Conservation (phyloP, 2,888 invertebrate species). For the Xestia ashworthii region DNA sequence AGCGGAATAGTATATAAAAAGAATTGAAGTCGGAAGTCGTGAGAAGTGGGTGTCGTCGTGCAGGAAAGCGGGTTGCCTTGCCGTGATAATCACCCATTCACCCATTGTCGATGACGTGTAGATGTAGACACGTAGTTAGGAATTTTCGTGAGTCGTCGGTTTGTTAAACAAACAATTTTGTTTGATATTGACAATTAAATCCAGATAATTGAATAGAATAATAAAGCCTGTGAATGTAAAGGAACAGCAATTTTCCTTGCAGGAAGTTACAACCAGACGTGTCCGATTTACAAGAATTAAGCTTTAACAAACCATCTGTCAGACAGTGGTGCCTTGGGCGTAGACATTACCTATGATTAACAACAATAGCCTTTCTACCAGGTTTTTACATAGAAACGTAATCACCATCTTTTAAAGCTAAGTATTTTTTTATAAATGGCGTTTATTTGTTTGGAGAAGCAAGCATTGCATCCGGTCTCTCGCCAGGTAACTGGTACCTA, state of each 20-base stretch:
- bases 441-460: constrained; percentile 53
- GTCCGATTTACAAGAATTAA: constrained; percentile 17
- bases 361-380: constrained; percentile 21
- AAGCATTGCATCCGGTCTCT: constrained; percentile 76
- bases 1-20: constrained; percentile 82
- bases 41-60: constrained; percentile 83
- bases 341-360: constrained; percentile 35
- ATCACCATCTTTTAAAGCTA: constrained; percentile 15
- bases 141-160: constrained; percentile 33
- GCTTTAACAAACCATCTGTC: constrained; percentile 9
- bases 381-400: not conserved
- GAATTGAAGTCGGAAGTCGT: constrained; percentile 81
- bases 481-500: constrained; percentile 77
- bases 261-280: constrained; percentile 30
- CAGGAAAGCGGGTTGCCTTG: constrained; percentile 85
- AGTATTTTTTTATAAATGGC: constrained; percentile 12
- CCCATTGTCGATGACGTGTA: constrained; percentile 75
- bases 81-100: constrained; percentile 78
- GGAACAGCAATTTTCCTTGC: constrained; percentile 2
- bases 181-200: constrained; percentile 1
- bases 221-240: not conserved
- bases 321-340: not conserved
- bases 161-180: constrained; percentile 16
- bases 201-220: not conserved
- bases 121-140: constrained; percentile 44